Evolutionary conservation across 2,113 vertebrate genomes (phyloP).

Genomic region (Actenoides lindsayi): DNA sequence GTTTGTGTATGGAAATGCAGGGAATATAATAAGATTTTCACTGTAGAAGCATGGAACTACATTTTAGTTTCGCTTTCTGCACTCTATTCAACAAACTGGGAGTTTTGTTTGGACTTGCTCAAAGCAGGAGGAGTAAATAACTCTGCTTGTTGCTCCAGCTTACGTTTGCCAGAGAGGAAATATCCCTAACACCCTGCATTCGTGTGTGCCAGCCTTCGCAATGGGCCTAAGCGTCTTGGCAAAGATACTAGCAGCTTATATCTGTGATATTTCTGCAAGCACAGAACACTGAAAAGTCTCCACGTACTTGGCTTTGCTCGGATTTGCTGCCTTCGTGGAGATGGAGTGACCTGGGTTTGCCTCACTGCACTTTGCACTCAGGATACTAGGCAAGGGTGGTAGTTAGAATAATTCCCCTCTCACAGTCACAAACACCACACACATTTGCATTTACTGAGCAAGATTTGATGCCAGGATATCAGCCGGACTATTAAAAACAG

Average conservation of each 20-base stretch:
- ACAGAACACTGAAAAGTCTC: not conserved
- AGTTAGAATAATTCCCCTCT: not conserved
- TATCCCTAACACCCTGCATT: not conserved
- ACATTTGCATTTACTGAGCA: not conserved
- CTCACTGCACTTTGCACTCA: not conserved
- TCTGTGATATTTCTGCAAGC: not conserved
- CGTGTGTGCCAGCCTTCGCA: not conserved
- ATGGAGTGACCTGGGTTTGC: not conserved
- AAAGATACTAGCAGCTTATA: not conserved
- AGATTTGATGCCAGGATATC: not conserved
- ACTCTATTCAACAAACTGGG: not conserved
- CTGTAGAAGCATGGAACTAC: not conserved
- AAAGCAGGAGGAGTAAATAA: not conserved
- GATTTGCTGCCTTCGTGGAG: not conserved
- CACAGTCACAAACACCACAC: not conserved
- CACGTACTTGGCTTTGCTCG: not conserved
- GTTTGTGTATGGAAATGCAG: not conserved
- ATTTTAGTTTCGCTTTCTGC: not conserved
- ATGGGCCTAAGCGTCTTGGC: not conserved
- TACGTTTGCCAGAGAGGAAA: not conserved
- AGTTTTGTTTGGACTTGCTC: constrained; percentile 35
- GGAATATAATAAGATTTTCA: not conserved
- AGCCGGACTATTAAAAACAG: not conserved
- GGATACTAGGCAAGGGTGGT: not conserved
- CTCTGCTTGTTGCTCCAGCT: not conserved